Conservation (phyloP, 2,888 invertebrate species). For the Mechanitis messenoides region DNA sequence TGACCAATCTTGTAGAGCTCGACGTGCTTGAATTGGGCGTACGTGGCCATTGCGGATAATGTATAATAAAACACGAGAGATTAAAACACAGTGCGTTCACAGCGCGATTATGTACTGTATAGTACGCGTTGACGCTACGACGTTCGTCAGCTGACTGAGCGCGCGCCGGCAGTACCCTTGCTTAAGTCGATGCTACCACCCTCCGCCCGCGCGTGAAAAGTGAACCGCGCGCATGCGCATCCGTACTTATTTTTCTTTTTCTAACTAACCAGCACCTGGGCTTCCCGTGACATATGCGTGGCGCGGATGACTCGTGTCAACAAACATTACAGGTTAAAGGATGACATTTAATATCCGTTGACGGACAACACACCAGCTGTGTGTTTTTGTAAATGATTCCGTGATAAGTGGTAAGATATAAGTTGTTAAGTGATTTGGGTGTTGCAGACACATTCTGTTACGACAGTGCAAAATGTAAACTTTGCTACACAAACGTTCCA, state of each 20-base stretch:
- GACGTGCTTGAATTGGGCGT: constrained; percentile 94
- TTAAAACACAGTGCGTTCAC: constrained; percentile 37
- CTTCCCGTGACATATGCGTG: constrained; percentile 38
- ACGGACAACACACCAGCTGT: constrained; percentile 20
- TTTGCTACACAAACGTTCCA: too few species aligned
- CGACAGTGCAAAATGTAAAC: too few species aligned
- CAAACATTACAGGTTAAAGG: constrained; percentile 34
- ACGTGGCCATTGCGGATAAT: constrained; percentile 84
- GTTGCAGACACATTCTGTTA: too few species aligned
- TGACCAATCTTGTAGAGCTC: constrained; percentile 95
- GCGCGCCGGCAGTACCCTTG: constrained; percentile 65
- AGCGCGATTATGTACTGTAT: constrained; percentile 35
- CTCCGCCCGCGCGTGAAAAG: constrained; percentile 65
- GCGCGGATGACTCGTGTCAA: constrained; percentile 41
- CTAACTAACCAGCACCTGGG: constrained; percentile 40
- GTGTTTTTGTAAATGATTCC: too few species aligned
- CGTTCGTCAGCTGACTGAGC: constrained; percentile 73
- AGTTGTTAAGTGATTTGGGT: too few species aligned
- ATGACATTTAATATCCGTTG: constrained; percentile 24
- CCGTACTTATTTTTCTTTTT: constrained; percentile 47
- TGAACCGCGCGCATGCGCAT: constrained; percentile 62
- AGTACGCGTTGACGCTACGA: constrained; percentile 49
- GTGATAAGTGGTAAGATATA: too few species aligned
- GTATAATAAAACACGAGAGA: constrained; percentile 32
- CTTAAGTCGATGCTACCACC: constrained; percentile 71